These are phyloP conservation scores for Meles meles DNA, from an alignment of 2,113 vertebrate species.

Conservation along the genomic window DNA sequence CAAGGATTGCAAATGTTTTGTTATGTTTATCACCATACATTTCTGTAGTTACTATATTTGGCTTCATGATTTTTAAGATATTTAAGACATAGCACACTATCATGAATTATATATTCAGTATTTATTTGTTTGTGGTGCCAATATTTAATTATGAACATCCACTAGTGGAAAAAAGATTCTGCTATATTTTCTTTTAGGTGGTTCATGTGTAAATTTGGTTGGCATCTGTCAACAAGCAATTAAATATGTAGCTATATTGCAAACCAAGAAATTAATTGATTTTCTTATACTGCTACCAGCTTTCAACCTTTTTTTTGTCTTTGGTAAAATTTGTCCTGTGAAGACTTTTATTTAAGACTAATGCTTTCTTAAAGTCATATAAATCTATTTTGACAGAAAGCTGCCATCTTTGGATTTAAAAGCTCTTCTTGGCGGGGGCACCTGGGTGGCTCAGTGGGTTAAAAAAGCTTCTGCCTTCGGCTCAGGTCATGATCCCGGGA, in stretches of 20 bases:
- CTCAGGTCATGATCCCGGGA: too few relatives aligned
- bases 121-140: constrained; percentile 11
- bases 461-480: too few relatives aligned
- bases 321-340: not conserved
- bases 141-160: constrained; percentile 12
- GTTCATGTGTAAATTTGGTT: not conserved
- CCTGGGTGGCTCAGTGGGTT: too few relatives aligned
- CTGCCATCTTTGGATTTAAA: constrained; percentile 3
- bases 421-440: not conserved
- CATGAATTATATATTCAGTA: not conserved
- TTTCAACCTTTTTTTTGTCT: not conserved
- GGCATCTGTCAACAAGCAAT: not conserved
- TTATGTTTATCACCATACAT: not conserved
- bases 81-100: not conserved
- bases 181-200: not conserved
- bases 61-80: not conserved
- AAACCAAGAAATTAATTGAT: not conserved
- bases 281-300: not conserved
- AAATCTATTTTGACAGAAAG: constrained; percentile 22
- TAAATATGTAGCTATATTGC: not conserved
- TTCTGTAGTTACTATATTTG: constrained; percentile 24
- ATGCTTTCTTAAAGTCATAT: not conserved
- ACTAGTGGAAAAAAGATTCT: not conserved
- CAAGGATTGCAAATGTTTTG: not conserved
- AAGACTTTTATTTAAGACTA: not conserved